A percentile compares a stretch with the other conserved stretches of the same genome.
Evolutionary conservation across 2,113 vertebrate genomes (phyloP).

Genomic region (Chamaetylas fuelleborni): DNA sequence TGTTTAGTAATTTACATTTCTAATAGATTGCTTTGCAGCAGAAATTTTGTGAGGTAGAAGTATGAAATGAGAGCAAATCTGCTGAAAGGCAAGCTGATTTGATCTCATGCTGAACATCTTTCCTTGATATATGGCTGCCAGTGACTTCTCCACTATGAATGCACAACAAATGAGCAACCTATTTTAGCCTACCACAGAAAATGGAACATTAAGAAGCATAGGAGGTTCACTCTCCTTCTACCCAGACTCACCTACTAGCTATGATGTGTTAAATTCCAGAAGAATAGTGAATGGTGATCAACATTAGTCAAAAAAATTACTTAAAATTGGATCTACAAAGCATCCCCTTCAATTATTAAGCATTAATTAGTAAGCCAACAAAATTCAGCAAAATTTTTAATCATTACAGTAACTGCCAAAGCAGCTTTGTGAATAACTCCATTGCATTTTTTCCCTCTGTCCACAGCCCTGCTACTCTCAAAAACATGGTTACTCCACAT

Average conservation of each 20-base stretch:
- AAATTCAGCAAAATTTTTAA: background rate
- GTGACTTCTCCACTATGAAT: background rate
- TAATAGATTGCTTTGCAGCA: background rate
- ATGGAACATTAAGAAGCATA: background rate
- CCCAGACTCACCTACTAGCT: background rate
- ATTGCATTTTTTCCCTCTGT: background rate
- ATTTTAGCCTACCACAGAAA: background rate
- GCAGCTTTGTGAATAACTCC: background rate
- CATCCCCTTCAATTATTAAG: background rate
- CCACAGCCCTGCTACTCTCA: background rate
- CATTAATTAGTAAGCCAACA: background rate
- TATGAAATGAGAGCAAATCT: background rate
- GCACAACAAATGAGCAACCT: background rate
- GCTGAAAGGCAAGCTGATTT: background rate
- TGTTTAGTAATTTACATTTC: background rate
- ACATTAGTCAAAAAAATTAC: background rate
- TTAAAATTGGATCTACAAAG: background rate
- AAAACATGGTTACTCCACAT: background rate
- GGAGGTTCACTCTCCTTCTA: background rate
- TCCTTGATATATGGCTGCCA: background rate
- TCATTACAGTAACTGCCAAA: background rate
- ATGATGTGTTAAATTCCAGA: background rate
- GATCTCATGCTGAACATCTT: background rate
- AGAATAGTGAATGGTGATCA: background rate
- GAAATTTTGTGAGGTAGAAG: background rate